Conservation (phyloP, 2,113 vertebrate species). For the Manacus vitellinus region DNA sequence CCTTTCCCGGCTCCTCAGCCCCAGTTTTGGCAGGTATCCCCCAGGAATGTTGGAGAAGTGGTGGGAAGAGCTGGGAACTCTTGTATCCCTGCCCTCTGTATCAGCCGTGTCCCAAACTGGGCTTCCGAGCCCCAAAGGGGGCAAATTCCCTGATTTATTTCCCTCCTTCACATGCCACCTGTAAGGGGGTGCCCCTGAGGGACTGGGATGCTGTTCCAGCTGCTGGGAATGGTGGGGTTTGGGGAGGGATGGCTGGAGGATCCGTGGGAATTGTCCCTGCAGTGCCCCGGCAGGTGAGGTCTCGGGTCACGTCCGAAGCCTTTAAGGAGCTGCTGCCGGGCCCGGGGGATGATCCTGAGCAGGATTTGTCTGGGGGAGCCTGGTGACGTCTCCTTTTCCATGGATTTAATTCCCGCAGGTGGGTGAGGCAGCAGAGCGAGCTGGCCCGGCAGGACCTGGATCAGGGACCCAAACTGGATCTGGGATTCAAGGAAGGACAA, state of each 20-base stretch:
- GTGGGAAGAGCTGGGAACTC: not conserved
- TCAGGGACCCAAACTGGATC: constrained; percentile 86
- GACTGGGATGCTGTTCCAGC: not conserved
- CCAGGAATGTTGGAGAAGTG: not conserved
- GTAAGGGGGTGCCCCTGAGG: not conserved
- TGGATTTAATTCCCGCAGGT: constrained; percentile 68
- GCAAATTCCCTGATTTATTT: not conserved
- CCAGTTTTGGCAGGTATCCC: accelerated
- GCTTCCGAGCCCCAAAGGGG: not conserved
- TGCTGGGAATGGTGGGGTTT: not conserved
- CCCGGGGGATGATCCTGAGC: not conserved
- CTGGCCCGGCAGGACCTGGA: constrained; percentile 81
- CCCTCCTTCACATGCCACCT: accelerated
- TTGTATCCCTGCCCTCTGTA: not conserved
- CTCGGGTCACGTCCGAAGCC: accelerated
- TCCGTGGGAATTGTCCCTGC: accelerated
- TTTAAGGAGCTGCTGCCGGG: not conserved
- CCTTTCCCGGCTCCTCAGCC: not conserved
- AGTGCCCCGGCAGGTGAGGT: accelerated
- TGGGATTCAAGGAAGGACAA: constrained; percentile 97
- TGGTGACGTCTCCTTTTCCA: not conserved
- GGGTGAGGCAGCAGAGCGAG: constrained; percentile 94
- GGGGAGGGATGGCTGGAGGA: not conserved
- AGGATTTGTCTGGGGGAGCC: not conserved
- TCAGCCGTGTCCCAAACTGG: not conserved